These are phyloP conservation scores for Saiga tatarica DNA, from an alignment of 2,113 vertebrate genomes.

Conservation along the genomic window DNA sequence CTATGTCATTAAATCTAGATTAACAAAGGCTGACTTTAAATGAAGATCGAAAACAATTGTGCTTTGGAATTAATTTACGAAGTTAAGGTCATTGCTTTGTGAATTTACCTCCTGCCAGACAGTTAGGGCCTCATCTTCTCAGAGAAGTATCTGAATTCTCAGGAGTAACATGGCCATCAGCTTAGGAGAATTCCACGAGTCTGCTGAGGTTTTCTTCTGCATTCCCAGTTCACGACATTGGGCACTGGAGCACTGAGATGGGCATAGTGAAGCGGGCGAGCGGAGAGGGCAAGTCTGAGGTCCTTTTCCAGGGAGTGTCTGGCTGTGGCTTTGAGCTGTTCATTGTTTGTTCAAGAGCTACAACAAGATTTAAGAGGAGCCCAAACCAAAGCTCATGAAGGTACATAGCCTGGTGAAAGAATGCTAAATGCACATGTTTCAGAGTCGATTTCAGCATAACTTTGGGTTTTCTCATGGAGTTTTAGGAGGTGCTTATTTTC, in stretches of 20 bases:
- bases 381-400: neutral
- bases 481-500: neutral
- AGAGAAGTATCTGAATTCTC: neutral
- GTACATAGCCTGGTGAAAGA: neutral
- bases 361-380: too few relatives aligned
- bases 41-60: conserved; percentile 85
- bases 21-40: conserved; percentile 82
- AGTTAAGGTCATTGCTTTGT: conserved; percentile 60
- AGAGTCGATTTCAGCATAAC: neutral
- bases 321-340: neutral
- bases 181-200: neutral
- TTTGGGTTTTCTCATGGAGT: neutral
- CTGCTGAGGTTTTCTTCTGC: neutral
- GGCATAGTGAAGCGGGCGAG: accelerated
- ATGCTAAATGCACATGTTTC: neutral
- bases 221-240: accelerated
- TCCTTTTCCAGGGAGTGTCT: neutral
- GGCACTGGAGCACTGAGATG: neutral
- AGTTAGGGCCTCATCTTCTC: neutral
- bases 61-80: conserved; percentile 81
- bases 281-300: accelerated
- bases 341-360: neutral
- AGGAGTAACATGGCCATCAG: neutral
- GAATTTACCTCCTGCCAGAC: neutral
- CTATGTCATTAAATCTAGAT: conserved; percentile 86